A percentile compares a stretch with the other conserved stretches of the same genome.
These are phyloP conservation scores for Clarias laeviceps DNA, from an alignment of 2,797 vertebrate genomes.

Conservation along the genomic window DNA sequence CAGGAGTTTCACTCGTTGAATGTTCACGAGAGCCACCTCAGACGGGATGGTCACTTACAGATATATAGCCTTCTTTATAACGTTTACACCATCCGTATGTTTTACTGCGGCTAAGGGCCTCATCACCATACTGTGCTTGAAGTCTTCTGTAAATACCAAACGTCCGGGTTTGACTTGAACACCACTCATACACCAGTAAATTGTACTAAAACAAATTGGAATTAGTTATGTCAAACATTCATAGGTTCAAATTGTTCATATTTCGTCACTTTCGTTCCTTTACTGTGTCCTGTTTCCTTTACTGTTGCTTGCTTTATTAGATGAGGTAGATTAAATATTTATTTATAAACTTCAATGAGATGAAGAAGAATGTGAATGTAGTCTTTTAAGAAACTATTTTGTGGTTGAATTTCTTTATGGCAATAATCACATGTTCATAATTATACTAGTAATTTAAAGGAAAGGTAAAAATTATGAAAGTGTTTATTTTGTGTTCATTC, in stretches of 20 bases:
- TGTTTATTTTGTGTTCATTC: background rate
- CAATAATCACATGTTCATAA: background rate
- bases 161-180: no score
- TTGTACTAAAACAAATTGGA: background rate
- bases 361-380: conserved; percentile 13
- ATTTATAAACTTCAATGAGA: conserved; percentile 23
- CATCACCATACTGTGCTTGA: no score
- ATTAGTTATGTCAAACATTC: background rate
- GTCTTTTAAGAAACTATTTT: conserved; percentile 42
- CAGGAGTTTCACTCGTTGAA: no score
- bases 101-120: no score
- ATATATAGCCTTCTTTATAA: no score
- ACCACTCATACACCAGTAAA: no score
- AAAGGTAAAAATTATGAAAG: background rate
- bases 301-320: background rate
- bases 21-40: no score
- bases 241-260: background rate
- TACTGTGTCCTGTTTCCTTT: background rate
- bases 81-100: no score
- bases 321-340: conserved; percentile 38
- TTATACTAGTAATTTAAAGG: background rate
- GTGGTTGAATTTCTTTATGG: conserved; percentile 3
- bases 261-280: background rate
- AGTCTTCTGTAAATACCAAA: no score
- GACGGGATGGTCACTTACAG: no score